Evolutionary conservation across 2,797 vertebrate species (phyloP).

Genomic region (Pseudomugil tenellus): DNA sequence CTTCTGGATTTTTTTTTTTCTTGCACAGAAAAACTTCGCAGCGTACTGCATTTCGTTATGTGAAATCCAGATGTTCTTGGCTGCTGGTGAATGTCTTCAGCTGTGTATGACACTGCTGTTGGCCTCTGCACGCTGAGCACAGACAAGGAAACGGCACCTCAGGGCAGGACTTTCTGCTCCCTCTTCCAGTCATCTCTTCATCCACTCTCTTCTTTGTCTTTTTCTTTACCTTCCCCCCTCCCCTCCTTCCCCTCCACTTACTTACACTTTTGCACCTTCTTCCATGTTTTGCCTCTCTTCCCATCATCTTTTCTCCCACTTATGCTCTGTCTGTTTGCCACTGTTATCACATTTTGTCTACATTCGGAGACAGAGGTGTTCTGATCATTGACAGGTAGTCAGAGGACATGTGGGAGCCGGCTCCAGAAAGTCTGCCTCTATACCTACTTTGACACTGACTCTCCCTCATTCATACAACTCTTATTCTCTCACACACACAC

Average conservation of each 20-base stretch:
- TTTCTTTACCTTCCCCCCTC: too few species aligned
- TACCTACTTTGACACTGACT: constrained; percentile 58
- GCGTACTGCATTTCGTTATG: constrained; percentile 73
- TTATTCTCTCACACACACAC: constrained; percentile 2
- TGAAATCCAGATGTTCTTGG: constrained; percentile 80
- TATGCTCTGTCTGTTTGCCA: constrained; percentile 28
- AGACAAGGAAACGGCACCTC: constrained; percentile 72
- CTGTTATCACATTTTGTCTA: constrained; percentile 55
- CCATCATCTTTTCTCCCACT: constrained; percentile 14
- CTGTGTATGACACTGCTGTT: constrained; percentile 76
- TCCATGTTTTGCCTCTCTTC: constrained; percentile 33
- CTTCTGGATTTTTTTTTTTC: constrained; percentile 38
- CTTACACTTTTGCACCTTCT: constrained; percentile 48
- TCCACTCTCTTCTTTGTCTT: constrained; percentile 56
- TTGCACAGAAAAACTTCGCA: constrained; percentile 62
- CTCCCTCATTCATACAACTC: constrained; percentile 12
- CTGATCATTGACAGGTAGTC: constrained; percentile 71
- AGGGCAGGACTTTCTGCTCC: constrained; percentile 64
- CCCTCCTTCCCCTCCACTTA: constrained; percentile 19
- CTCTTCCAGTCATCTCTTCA: constrained; percentile 36
- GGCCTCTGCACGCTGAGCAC: constrained; percentile 55
- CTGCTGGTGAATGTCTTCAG: constrained; percentile 74
- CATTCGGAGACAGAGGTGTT: constrained; percentile 46
- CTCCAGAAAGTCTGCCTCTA: constrained; percentile 80
- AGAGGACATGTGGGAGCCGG: constrained; percentile 71